Base-by-base conservation (phyloP, 2,888 invertebrate species). In the Palloptera scutellata region DNA sequence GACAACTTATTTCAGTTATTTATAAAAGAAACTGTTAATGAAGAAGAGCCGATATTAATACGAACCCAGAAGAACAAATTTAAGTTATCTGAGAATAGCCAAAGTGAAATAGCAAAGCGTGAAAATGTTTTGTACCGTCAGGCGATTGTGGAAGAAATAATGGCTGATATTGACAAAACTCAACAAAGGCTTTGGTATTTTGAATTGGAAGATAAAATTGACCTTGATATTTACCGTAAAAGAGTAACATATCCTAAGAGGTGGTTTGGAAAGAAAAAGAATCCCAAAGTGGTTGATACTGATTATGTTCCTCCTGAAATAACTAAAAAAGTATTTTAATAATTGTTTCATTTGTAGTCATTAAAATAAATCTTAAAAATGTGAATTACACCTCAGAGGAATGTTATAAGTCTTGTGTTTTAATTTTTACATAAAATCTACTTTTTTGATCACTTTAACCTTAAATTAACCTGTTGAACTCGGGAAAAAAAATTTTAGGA, bases 111-210 rank as follows among this genome's bases (percentile, higher is more conserved):
- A 64, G 76, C 91, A 43, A 76, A 86, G n/a, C 86, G 78, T 54
- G 79, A 17, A 20, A 20, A 81, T 43, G 73, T 42, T 58, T 42
- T 9, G 52, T n/a, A 86, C 70, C 84, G 88, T 64, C 75, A 89
- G 8, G 76, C 85, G 13, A 87, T 89, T 68, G 86, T 92, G 75
- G 87, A 90, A 48, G 84, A 82, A 57, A 83, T 88, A 6, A 77
- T 86, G 55, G 81, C 85, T 69, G 74, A 82, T 10, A 83, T 89
- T 71, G 84, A 87, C 30, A 78, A 84, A 55, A 89, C 88, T 77
- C 93, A 94, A 78, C 86, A 87, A 68, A 87, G 88, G 73, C 79
- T 91, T 62, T 91, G 91, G 91, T 95, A 92, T 88, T 95, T 95
- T 85, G 92, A 94, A 69, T 91, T 92, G 78, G 89, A 92, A 80